Evolutionary conservation across 2,888 invertebrate genomes (phyloP).

Genomic region (Athalia rosae): DNA sequence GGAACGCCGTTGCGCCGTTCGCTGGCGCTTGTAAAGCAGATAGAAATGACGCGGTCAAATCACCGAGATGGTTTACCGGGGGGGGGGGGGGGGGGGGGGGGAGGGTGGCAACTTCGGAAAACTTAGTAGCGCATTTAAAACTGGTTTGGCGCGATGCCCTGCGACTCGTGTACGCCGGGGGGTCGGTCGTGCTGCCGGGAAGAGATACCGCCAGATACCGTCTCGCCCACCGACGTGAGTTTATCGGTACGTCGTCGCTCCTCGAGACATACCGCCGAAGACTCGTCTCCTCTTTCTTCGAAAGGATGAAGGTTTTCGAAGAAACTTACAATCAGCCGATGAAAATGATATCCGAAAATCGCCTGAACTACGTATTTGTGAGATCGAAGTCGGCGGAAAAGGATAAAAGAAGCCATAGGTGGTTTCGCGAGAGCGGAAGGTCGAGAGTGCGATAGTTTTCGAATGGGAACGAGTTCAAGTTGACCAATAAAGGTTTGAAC

Average conservation of each 20-base stretch:
- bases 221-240: conserved; percentile 66
- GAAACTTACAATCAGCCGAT: background rate
- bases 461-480: too few species aligned
- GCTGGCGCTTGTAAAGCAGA: background rate
- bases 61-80: conserved; percentile 71
- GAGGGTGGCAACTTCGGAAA: conserved; percentile 71
- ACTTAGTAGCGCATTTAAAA: conserved; percentile 74
- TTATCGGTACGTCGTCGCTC: conserved; percentile 72
- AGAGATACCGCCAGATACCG: conserved; percentile 65
- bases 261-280: conserved; percentile 67
- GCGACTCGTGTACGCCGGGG: conserved; percentile 66
- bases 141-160: conserved; percentile 73
- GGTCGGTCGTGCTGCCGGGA: conserved; percentile 63
- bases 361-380: too few species aligned
- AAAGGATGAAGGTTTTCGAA: background rate
- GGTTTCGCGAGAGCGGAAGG: too few species aligned
- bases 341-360: too few species aligned
- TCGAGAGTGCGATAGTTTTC: too few species aligned
- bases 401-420: too few species aligned
- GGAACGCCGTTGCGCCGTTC: background rate
- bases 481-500: too few species aligned
- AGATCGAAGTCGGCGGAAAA: too few species aligned
- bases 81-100: conserved; percentile 69
- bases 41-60: conserved; percentile 53
- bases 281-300: conserved; percentile 62